A percentile compares a stretch with the other conserved stretches of the same genome.
Conservation (phyloP, 2,797 vertebrate species). For the Sitta carolinensis region DNA sequence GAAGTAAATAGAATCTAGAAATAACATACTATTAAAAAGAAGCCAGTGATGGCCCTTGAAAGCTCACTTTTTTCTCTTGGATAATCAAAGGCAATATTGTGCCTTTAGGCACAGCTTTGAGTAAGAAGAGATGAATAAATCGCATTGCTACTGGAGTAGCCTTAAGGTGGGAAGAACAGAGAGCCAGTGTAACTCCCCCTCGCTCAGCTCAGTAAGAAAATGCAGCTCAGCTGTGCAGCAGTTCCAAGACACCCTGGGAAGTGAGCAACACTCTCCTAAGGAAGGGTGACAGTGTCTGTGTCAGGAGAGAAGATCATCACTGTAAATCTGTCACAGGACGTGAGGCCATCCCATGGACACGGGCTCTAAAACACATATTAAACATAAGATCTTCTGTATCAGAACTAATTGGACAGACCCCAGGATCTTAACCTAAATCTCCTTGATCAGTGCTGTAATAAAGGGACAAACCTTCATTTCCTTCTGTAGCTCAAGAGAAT, state of each 20-base stretch:
- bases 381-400: neutral
- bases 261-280: neutral
- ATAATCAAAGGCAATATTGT: conserved; percentile 41
- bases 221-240: neutral
- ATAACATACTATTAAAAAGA: neutral
- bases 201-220: neutral
- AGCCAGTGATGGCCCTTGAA: conserved; percentile 15
- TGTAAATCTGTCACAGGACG: neutral
- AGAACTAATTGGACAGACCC: neutral
- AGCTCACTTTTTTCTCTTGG: neutral
- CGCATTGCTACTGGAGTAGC: neutral
- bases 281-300: neutral
- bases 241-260: neutral
- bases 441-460: neutral
- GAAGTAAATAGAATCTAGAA: conserved; percentile 1
- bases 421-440: neutral
- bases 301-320: neutral
- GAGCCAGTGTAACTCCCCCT: neutral
- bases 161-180: conserved; percentile 1
- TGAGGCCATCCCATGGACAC: neutral
- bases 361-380: neutral
- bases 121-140: conserved; percentile 16
- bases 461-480: neutral
- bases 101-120: conserved; percentile 38
- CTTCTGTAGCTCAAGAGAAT: neutral